phyloP scores from a whole-genome alignment of 2,113 vertebrate species.

The Galbula dea region DNA sequence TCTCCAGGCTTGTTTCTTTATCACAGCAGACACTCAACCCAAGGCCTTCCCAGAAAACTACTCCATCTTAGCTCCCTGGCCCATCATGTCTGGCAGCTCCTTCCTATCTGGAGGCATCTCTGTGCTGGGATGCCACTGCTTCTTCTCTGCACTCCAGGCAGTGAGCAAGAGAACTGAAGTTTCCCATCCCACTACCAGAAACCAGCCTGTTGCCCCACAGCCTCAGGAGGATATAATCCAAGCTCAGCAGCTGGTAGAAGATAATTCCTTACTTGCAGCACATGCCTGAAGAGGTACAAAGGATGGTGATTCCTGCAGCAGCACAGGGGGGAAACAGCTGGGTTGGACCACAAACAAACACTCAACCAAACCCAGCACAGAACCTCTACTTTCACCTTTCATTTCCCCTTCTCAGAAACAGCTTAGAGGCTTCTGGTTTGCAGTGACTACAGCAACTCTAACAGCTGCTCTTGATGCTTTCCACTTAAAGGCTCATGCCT shows the following conservation, averaged over 20 bases:
- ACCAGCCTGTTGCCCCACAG: neutral
- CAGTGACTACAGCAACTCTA: neutral
- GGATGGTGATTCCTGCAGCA: neutral
- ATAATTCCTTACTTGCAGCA: neutral
- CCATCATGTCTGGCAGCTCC: neutral
- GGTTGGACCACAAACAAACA: neutral
- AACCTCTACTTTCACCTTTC: neutral
- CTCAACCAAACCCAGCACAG: neutral
- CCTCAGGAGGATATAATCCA: neutral
- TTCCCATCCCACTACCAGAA: neutral
- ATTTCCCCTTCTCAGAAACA: neutral
- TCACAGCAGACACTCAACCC: neutral
- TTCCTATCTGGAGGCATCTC: neutral
- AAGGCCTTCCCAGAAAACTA: neutral
- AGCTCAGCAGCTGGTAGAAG: neutral
- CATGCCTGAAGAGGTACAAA: neutral
- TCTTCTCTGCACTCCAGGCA: neutral
- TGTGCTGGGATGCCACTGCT: fast-evolving
- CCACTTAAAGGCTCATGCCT: neutral
- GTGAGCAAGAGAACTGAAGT: neutral
- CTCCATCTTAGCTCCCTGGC: neutral
- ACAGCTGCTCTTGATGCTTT: neutral
- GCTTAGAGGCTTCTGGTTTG: neutral
- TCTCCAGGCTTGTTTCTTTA: neutral
- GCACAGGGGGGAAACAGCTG: neutral